Base-by-base conservation (phyloP, 2,113 vertebrate genomes). In the Polypterus bichir region DNA sequence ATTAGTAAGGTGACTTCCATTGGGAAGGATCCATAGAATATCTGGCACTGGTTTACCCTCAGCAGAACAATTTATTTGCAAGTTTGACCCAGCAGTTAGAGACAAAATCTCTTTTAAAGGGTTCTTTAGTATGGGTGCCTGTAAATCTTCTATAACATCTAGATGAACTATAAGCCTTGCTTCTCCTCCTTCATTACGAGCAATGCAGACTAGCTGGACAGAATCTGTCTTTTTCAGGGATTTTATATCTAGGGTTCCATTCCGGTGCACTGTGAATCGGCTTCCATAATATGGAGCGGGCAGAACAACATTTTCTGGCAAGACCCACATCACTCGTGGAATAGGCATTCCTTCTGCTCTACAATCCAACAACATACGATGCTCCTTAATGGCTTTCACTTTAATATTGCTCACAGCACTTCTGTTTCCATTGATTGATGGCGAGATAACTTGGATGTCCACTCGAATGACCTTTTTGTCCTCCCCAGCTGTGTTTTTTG, bases 111-210 rank as follows among this genome's bases (percentile, higher is more conserved):
- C 86, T 48, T 9, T 73, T 64, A 76, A 68, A 0, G 81, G 82
- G 65, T 80, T 79, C 46, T 63, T 70, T 49, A 84, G 77, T 47
- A 71, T 66, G 1, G 89, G 83, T 59, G 60, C 83, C 62, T 84
- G 76, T 51, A 70, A 1, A 0, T 65, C 67, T 3, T 90, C 84
- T 49, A 69, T 70, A 1, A 97, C 80, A 0, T 85, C 77, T 6
- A 98, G 81, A 46, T 86, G 80, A 3, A 97, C 86, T 1, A 76
- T 48, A 52, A 93, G 62, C 48, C 78, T 74, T 0, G 89, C 89
- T 46, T 98, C 93, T 0, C 94, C 94, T 0, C 90, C 94, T 70
- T 93, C 91, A 0, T 91, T 97, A 8, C 88, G 83, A 0, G 81
- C 92, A 0, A 97, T 80, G 63, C 94, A 98, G 7, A 67, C 66